Base-by-base conservation (phyloP, 2,113 vertebrate genomes). In the Centropus unirufus region DNA sequence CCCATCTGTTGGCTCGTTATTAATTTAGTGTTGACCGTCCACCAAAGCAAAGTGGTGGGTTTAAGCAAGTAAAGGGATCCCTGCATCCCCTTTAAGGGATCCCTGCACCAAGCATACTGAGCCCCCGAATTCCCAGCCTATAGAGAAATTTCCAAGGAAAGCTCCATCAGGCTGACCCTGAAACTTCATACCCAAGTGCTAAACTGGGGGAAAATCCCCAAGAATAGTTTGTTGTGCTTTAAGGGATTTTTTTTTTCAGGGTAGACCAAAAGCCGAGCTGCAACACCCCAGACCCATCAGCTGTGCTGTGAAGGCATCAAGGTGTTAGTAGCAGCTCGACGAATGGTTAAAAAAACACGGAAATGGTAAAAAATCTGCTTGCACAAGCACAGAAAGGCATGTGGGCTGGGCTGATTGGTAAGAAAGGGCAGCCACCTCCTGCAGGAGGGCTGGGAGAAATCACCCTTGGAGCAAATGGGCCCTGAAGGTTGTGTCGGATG, bases 401-500 rank as follows among this genome's bases (percentile, higher is more conserved):
- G 3, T 52, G 44, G 44, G 20, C 7, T 81, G 82, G 14, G 7
- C 7, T 4, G 26, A 26, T 11, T 80, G 67, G 5, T 34, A 68
- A 58, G 78, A 76, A 61, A 72, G 1, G 13, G 21, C 2, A 19
- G 15, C 18, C 26, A 42, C 57, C 32, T 75, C 76, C 46, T 30
- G 5, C 36, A 44, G 77, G 42, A 76, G 54, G 69, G 29, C 34
- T 82, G 70, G 79, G 13, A 83, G 52, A 30, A 85, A 47, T 15
- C 44, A 32, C 5, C 39, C 58, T 12, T 10, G 3, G 8, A 64
- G 54, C 24, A 57, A 64, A 78, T 0, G 2, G 58, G 16, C 29
- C 49, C 44, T 0, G 0, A 64, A 39, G 42, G 6, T 24, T 23
- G 5, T 2, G 40, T 7, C 32, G 51, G 61, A 57, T 32, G 78